Percentiles rank a stretch among this genome's conserved stretches.
phyloP scores from a whole-genome alignment of 2,888 invertebrate species.

The Drosophila kuntzei region DNA sequence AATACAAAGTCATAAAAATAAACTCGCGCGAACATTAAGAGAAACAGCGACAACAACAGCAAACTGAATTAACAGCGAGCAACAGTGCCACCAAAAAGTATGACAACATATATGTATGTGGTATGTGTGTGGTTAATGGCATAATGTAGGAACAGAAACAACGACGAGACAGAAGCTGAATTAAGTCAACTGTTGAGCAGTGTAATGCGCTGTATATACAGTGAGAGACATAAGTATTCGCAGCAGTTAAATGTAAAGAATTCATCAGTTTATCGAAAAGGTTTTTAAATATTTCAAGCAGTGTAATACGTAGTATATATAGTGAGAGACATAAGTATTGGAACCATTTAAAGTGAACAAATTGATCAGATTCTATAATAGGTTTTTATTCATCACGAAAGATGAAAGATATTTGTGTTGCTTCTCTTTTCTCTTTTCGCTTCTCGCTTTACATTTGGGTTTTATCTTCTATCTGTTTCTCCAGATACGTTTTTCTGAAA shows the following conservation, averaged over 20 bases:
- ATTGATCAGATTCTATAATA: too few relatives aligned
- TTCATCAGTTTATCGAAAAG: too few relatives aligned
- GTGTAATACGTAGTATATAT: too few relatives aligned
- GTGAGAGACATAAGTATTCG: constrained; percentile 29
- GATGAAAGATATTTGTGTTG: neutral
- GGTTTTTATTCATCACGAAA: too few relatives aligned
- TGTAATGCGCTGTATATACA: neutral
- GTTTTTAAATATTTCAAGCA: too few relatives aligned
- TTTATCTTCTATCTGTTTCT: neutral
- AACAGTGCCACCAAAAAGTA: constrained; percentile 47
- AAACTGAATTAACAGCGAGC: constrained; percentile 35
- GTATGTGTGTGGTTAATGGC: neutral
- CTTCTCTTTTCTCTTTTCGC: neutral
- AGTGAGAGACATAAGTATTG: too few relatives aligned
- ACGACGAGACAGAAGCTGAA: neutral
- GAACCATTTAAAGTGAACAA: too few relatives aligned
- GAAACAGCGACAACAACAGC: constrained; percentile 25
- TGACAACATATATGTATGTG: constrained; percentile 8
- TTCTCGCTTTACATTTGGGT: neutral
- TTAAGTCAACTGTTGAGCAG: neutral
- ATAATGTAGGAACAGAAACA: constrained; percentile 1
- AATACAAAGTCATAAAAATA: constrained; percentile 76
- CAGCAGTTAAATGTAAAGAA: constrained; percentile 11
- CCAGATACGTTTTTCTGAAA: neutral
- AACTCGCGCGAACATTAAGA: constrained; percentile 53